Evolutionary conservation across 2,113 vertebrate species (phyloP).

Genomic region (Podarcis cretensis): DNA sequence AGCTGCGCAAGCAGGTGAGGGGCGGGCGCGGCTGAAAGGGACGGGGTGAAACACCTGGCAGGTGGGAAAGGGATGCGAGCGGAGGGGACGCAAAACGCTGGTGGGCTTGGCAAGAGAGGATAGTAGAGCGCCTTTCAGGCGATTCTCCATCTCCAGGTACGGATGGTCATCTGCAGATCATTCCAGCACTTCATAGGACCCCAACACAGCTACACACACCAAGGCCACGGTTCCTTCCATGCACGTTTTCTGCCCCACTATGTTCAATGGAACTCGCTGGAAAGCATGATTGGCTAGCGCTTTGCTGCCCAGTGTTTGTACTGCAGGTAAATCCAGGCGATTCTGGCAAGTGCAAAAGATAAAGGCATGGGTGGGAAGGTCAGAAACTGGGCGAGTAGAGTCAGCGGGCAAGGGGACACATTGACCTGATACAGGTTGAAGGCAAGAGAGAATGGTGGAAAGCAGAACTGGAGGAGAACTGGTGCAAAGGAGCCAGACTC

Average conservation of each 20-base stretch:
- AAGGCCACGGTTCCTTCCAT: not conserved
- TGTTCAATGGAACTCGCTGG: too few species aligned
- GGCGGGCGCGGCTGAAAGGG: not conserved
- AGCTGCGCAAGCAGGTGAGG: constrained; percentile 69
- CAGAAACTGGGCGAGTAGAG: not conserved
- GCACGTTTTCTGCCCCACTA: too few species aligned
- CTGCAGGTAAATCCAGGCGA: not conserved
- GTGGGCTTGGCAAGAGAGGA: not conserved
- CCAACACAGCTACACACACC: too few species aligned
- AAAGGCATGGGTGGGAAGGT: not conserved
- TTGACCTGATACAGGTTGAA: not conserved
- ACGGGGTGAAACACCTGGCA: not conserved
- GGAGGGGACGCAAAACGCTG: not conserved
- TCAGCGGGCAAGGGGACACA: not conserved
- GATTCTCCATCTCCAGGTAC: not conserved
- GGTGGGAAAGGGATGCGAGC: not conserved
- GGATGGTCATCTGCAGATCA: not conserved
- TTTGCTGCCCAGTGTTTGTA: too few species aligned
- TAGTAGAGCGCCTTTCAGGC: not conserved
- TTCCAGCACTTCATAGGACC: too few species aligned
- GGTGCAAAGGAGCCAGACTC: not conserved
- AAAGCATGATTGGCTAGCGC: too few species aligned
- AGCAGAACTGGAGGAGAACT: not conserved
- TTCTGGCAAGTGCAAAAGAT: not conserved
- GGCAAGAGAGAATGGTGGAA: not conserved